Base-by-base conservation (phyloP, 2,797 vertebrate genomes). In the Lates japonicus region DNA sequence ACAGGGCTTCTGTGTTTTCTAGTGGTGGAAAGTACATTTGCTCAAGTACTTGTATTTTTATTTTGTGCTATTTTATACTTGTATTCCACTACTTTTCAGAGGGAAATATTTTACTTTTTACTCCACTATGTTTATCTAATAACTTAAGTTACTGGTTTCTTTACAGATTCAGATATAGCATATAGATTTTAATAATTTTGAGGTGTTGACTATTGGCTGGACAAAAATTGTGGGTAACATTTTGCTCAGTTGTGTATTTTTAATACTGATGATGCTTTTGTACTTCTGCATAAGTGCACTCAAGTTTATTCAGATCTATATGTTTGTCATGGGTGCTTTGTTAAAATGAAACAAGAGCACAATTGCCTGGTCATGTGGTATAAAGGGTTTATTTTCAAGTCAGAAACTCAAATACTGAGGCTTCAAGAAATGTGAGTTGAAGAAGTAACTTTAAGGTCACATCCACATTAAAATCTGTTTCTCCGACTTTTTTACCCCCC, bases 381-480 rank as follows among this genome's bases (percentile, higher is more conserved):
- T 41, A 10, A 41, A 42, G 41, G 8, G 8, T 67, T 55, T 13
- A 64, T 59, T 76, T 62, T 46, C 52, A 14, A 13, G 72, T 60
- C 70, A 33, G 17, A 70, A 25, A 2, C 14, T 22, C 19, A 0
- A 5, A 70, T 7, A 42, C 7, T 2, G 3, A 20, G 39, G 9
- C 64, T 61, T 29, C 4, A 1, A 69, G 62, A 35, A 66, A 22
- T 22, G 44, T 19, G 17, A 46, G 44, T 46, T 46, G 16, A 46
- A 19, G 17, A 51, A 11, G 16, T 44, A 6, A 35, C 25, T 72
- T 66, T 37, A 29, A 60, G 61, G 52, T 70, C 29, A 59, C 25
- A 2, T 55, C 31, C 52, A 22, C 49, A 14, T 13, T 48, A 39
- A 77, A 59, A 67, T 46, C 37, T 11, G 31, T n/a, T 10, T 25